These are phyloP conservation scores for Salminus brasiliensis DNA, from an alignment of 2,113 vertebrate genomes.

Conservation along the genomic window DNA sequence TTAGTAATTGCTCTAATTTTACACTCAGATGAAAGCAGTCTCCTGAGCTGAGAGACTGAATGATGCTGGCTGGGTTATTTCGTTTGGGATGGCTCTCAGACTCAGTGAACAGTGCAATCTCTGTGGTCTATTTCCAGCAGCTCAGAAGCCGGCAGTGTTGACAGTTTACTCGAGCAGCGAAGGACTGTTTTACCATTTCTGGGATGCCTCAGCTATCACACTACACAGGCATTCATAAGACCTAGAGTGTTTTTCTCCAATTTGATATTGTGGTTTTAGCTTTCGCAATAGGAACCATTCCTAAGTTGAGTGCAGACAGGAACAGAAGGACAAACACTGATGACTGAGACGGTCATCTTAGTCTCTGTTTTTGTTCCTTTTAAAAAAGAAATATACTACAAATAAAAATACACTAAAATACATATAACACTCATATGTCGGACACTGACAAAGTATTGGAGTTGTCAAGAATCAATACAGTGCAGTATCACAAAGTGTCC, in stretches of 20 bases:
- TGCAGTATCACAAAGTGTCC: too few relatives aligned
- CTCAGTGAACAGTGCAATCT: slow-evolving; percentile 48
- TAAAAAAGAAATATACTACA: not conserved
- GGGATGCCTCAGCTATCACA: slow-evolving; percentile 59
- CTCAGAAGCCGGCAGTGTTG: slow-evolving; percentile 39
- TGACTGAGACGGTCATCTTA: slow-evolving; percentile 25
- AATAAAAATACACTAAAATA: too few relatives aligned
- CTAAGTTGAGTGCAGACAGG: slow-evolving; percentile 39
- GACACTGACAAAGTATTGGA: too few relatives aligned
- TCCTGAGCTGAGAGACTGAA: slow-evolving; percentile 20
- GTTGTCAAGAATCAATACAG: too few relatives aligned
- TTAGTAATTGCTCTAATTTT: slow-evolving; percentile 57
- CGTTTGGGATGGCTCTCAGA: slow-evolving; percentile 34
- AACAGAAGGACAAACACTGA: slow-evolving; percentile 37
- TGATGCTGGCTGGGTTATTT: slow-evolving; percentile 35
- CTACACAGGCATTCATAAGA: slow-evolving; percentile 45
- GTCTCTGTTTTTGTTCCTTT: slow-evolving; percentile 9
- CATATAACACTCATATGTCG: too few relatives aligned
- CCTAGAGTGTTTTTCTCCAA: slow-evolving; percentile 48
- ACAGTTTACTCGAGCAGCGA: slow-evolving; percentile 53
- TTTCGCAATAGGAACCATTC: slow-evolving; percentile 20
- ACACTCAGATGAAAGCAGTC: slow-evolving; percentile 50
- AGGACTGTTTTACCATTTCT: slow-evolving; percentile 64
- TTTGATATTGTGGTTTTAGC: slow-evolving; percentile 45
- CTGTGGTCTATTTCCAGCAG: slow-evolving; percentile 53